Percentiles rank a stretch among this genome's conserved stretches.
These are phyloP conservation scores for Melangyna quadrimaculata DNA, from an alignment of 2,888 invertebrate species.

Conservation along the genomic window DNA sequence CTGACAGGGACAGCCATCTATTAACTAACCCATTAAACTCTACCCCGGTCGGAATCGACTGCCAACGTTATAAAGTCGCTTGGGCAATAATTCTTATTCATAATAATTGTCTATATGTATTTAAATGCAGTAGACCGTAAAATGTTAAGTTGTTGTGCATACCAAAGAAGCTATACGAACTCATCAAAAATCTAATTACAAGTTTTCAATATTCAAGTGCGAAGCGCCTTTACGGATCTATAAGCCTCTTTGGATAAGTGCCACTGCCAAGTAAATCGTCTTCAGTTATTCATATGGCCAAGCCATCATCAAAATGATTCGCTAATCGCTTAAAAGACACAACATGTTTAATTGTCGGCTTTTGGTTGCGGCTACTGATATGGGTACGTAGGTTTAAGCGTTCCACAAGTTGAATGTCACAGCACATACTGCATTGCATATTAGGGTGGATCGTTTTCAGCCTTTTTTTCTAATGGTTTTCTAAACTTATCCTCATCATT, in stretches of 20 bases:
- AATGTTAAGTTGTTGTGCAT: not conserved
- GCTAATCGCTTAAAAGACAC: constrained; percentile 12
- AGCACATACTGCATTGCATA: no score
- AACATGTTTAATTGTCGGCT: not conserved
- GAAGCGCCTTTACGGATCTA: constrained; percentile 3
- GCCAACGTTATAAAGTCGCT: not conserved
- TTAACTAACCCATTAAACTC: constrained; percentile 37
- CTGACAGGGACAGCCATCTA: constrained; percentile 54
- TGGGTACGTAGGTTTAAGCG: not conserved
- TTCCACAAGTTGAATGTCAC: constrained; percentile 22
- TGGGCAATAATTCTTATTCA: not conserved
- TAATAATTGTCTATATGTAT: no score
- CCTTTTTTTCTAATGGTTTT: no score
- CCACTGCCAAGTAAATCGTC: constrained; percentile 24
- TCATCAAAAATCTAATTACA: constrained; percentile 24
- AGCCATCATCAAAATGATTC: not conserved
- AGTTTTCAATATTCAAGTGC: constrained; percentile 3
- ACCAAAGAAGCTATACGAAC: not conserved
- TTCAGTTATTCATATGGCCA: not conserved
- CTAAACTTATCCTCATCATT: no score
- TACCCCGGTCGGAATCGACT: not conserved
- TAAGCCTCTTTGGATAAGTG: not conserved
- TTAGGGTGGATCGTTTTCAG: no score
- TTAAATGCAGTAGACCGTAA: not conserved
- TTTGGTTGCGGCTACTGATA: not conserved